Percentiles rank a stretch among this genome's conserved stretches.
Evolutionary conservation across 2,888 invertebrate species (phyloP).

Genomic region (Drosophila sordidapex): DNA sequence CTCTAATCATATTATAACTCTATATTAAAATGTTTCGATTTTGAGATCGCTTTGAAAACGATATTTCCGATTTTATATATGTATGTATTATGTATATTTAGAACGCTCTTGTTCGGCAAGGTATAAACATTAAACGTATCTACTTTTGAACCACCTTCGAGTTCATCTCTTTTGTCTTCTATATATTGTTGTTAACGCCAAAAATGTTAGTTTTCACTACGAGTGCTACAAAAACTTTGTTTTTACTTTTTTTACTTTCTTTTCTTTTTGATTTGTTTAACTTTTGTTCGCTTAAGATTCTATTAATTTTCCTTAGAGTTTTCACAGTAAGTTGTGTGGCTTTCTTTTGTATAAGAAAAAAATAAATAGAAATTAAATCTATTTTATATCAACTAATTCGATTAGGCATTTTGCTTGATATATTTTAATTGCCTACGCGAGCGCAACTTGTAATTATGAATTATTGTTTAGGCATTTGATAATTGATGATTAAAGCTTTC

Average conservation of each 20-base stretch:
- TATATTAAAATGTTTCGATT: constrained; percentile 33
- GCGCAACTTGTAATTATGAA: constrained; percentile 59
- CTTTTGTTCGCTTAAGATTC: constrained; percentile 35
- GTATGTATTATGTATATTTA: constrained; percentile 39
- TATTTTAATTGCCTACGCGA: constrained; percentile 56
- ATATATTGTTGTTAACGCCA: constrained; percentile 47
- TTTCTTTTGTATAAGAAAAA: constrained; percentile 25
- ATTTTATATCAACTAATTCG: constrained; percentile 53
- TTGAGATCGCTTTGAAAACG: constrained; percentile 38
- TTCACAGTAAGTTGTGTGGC: constrained; percentile 74
- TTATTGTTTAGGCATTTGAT: constrained; percentile 44
- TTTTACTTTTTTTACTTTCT: constrained; percentile 5
- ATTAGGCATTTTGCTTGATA: constrained; percentile 34
- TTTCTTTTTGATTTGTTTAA: background rate
- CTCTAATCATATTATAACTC: constrained; percentile 53
- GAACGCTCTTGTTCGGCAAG: constrained; percentile 57
- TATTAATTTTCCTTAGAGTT: constrained; percentile 59
- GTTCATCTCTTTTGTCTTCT: constrained; percentile 39
- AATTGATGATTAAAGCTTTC: constrained; percentile 55
- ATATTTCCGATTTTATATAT: constrained; percentile 24
- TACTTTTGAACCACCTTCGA: constrained; percentile 70
- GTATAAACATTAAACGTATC: constrained; percentile 63
- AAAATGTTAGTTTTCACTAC: constrained; percentile 49
- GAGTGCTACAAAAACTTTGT: constrained; percentile 61
- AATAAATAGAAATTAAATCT: constrained; percentile 22